phyloP scores from a whole-genome alignment of 2,113 vertebrate genomes.

The Anseranas semipalmata region DNA sequence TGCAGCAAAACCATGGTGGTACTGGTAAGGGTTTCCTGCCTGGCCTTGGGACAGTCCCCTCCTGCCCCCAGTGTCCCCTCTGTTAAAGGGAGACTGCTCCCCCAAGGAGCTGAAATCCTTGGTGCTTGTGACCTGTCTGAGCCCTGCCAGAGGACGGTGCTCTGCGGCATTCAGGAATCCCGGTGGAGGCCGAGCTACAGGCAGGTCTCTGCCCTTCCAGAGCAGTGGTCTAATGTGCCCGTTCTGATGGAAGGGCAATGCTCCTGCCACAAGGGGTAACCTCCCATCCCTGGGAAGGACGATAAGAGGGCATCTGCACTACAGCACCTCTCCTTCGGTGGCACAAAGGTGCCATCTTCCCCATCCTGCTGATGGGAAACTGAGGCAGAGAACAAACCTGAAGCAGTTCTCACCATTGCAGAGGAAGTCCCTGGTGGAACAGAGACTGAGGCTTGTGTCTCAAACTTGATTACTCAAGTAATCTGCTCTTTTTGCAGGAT shows the following conservation, averaged over 20 bases:
- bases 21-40: background rate
- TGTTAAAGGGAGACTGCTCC: background rate
- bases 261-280: background rate
- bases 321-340: background rate
- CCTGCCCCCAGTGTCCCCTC: fast-evolving
- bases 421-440: background rate
- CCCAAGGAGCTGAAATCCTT: background rate
- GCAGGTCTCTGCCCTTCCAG: background rate
- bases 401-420: background rate
- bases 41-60: background rate
- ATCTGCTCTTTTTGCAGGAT: background rate
- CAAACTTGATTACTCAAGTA: background rate
- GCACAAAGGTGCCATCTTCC: background rate
- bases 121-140: background rate
- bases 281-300: background rate
- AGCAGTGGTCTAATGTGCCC: background rate
- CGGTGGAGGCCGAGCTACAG: background rate
- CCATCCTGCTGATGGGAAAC: background rate
- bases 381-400: background rate
- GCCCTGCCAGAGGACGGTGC: fast-evolving
- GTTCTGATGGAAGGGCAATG: background rate
- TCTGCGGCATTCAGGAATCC: fast-evolving
- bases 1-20: background rate
- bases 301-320: background rate
- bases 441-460: background rate